Evolutionary conservation across 2,888 invertebrate species (phyloP).

Genomic region (Rhyacophila evoluta): DNA sequence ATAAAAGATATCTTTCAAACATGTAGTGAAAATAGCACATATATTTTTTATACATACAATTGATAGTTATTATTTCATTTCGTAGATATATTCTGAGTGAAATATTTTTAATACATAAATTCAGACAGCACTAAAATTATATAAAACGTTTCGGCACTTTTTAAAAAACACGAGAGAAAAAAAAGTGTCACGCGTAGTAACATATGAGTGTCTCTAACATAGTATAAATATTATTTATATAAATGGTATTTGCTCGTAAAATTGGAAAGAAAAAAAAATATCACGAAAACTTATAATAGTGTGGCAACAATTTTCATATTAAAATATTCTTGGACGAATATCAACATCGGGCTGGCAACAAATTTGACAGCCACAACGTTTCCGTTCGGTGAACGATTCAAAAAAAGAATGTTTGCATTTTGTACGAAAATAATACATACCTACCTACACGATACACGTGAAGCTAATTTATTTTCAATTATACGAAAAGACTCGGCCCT

Average conservation of each 20-base stretch:
- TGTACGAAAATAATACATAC: neutral
- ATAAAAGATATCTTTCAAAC: too few relatives aligned
- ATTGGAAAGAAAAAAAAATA: neutral
- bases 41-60: too few relatives aligned
- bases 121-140: too few relatives aligned
- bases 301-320: conserved; percentile 5
- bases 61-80: too few relatives aligned
- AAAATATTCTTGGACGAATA: neutral
- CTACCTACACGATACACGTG: neutral
- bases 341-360: conserved; percentile 4
- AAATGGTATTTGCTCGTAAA: neutral
- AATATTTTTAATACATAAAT: too few relatives aligned
- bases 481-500: neutral
- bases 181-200: neutral
- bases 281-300: neutral
- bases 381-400: neutral
- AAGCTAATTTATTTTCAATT: conserved; percentile 4
- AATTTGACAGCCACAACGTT: neutral
- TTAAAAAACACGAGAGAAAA: neutral
- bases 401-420: conserved; percentile 22
- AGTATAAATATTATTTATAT: too few relatives aligned
- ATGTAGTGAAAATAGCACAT: too few relatives aligned
- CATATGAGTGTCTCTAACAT: too few relatives aligned
- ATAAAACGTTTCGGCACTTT: too few relatives aligned
- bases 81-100: too few relatives aligned